phyloP scores from a whole-genome alignment of 2,888 invertebrate genomes.

The Acronicta aceris region DNA sequence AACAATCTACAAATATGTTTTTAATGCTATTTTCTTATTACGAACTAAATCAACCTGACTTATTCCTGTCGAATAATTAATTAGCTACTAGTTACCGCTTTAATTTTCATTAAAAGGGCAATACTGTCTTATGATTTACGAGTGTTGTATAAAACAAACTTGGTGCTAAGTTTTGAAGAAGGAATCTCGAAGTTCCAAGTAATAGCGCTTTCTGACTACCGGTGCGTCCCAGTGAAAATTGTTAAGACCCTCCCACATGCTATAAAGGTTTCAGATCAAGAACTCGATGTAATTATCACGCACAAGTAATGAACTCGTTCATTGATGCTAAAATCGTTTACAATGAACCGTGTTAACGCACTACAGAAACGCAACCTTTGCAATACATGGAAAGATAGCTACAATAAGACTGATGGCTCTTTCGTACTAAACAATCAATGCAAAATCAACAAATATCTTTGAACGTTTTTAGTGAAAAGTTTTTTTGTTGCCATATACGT shows the following conservation, averaged over 20 bases:
- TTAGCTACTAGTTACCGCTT: background rate
- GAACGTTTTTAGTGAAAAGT: background rate
- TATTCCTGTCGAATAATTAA: background rate
- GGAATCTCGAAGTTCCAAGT: background rate
- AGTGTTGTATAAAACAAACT: background rate
- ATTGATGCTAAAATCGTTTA: conserved; percentile 15
- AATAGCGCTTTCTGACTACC: background rate
- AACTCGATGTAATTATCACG: conserved; percentile 43
- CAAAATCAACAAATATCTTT: background rate
- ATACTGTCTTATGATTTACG: background rate
- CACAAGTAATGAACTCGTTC: conserved; percentile 45
- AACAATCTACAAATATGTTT: too few relatives aligned
- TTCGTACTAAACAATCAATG: conserved; percentile 8
- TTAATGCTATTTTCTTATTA: too few relatives aligned
- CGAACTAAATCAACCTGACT: background rate
- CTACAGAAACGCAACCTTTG: background rate
- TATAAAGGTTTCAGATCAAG: conserved; percentile 17
- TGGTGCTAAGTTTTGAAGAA: background rate
- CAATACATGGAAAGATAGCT: conserved; percentile 9
- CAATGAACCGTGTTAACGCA: background rate
- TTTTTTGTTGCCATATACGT: background rate
- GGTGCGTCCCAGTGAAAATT: background rate
- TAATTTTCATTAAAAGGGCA: background rate
- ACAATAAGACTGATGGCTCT: background rate
- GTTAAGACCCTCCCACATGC: background rate